phyloP scores from a whole-genome alignment of 2,797 vertebrate species.

The Amphiprion clarkii region DNA sequence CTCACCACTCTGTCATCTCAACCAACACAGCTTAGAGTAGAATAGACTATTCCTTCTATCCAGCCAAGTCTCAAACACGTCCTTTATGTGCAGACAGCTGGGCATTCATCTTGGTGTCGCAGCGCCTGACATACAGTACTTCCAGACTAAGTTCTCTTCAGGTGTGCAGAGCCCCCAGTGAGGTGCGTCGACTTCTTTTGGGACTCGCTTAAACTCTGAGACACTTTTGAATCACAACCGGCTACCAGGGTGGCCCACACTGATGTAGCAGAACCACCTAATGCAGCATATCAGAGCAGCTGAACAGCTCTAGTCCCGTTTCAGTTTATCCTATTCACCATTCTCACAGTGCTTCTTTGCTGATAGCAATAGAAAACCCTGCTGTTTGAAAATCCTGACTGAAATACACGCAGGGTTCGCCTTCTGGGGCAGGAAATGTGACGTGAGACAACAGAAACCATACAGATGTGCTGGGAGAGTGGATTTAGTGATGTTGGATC shows the following conservation, averaged over 20 bases:
- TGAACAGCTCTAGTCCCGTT: background rate
- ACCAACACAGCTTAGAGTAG: background rate
- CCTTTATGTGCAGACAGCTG: background rate
- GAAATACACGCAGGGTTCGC: background rate
- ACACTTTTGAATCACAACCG: background rate
- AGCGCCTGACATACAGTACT: background rate
- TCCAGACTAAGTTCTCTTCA: background rate
- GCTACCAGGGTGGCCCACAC: background rate
- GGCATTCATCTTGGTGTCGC: background rate
- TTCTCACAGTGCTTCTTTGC: slow-evolving; percentile 15
- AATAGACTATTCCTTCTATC: background rate
- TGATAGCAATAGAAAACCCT: slow-evolving; percentile 1
- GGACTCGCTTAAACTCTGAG: no score
- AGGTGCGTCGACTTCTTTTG: no score
- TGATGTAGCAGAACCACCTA: background rate
- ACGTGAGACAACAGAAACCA: background rate
- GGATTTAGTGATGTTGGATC: background rate
- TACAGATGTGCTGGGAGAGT: slow-evolving; percentile 1
- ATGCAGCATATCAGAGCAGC: background rate
- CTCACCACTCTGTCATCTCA: background rate
- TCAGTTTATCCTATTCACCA: slow-evolving; percentile 4
- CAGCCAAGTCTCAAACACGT: background rate
- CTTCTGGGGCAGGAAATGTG: background rate
- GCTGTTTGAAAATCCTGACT: background rate
- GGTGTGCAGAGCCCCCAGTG: no score